Evolutionary conservation across 2,888 invertebrate genomes (phyloP).

Genomic region (Sericinus montela): DNA sequence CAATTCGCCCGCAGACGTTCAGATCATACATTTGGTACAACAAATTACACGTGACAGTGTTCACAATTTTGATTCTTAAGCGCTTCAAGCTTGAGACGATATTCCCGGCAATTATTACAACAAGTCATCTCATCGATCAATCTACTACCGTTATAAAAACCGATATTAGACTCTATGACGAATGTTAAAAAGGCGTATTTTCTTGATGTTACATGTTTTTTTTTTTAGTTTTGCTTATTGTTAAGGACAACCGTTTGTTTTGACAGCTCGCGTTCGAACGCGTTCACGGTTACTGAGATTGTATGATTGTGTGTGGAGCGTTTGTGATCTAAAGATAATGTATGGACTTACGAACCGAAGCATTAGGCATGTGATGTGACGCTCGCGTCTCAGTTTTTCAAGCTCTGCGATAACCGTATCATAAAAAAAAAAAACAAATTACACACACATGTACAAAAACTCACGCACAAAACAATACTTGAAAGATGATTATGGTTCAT

Average conservation of each 20-base stretch:
- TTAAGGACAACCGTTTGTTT: slow-evolving; percentile 60
- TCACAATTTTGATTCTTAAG: slow-evolving; percentile 44
- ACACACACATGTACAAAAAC: no score
- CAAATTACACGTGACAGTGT: slow-evolving; percentile 40
- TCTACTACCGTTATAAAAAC: slow-evolving; percentile 26
- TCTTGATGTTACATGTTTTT: slow-evolving; percentile 10
- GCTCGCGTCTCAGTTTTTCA: no score
- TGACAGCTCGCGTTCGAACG: slow-evolving; percentile 71
- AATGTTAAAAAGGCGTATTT: slow-evolving; percentile 27
- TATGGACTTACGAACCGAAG: slow-evolving; percentile 36
- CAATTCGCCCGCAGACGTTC: slow-evolving; percentile 40
- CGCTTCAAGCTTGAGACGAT: slow-evolving; percentile 38
- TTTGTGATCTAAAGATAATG: slow-evolving; percentile 69
- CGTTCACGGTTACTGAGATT: slow-evolving; percentile 70
- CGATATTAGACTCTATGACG: slow-evolving; percentile 33
- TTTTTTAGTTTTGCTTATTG: slow-evolving; percentile 34
- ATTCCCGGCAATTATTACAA: slow-evolving; percentile 55
- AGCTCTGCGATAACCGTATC: no score
- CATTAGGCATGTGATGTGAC: background rate
- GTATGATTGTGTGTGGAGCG: slow-evolving; percentile 62
- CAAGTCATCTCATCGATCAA: slow-evolving; percentile 55
- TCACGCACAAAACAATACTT: no score
- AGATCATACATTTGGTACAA: slow-evolving; percentile 41
- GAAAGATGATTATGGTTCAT: no score
- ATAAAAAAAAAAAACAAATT: no score